These are phyloP conservation scores for Balaenoptera acutorostrata DNA, from an alignment of 2,113 vertebrate genomes.

Conservation along the genomic window DNA sequence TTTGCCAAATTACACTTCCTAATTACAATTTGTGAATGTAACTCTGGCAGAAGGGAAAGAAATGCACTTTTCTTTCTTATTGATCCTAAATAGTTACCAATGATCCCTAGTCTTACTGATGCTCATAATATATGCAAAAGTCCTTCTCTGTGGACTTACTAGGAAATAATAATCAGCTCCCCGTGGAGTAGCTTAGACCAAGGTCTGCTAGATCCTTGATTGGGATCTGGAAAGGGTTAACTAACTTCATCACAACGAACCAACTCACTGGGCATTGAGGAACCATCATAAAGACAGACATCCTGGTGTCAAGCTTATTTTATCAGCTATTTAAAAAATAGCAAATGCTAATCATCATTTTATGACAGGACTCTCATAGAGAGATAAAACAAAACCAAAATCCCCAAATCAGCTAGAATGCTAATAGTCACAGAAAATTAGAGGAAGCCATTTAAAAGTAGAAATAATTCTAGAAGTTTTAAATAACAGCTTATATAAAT, in stretches of 20 bases:
- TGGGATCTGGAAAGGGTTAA: background rate
- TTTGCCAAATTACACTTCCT: constrained; percentile 14
- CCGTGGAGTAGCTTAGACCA: background rate
- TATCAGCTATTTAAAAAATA: constrained; percentile 13
- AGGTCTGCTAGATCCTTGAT: background rate
- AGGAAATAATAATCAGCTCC: constrained; percentile 20
- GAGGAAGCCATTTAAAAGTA: background rate
- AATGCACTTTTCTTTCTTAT: background rate
- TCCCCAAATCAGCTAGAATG: background rate
- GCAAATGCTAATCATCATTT: background rate
- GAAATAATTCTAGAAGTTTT: background rate
- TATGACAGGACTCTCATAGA: background rate
- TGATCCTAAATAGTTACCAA: background rate
- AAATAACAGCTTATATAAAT: background rate
- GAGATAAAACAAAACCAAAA: background rate
- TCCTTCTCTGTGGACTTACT: background rate
- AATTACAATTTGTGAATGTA: constrained; percentile 14
- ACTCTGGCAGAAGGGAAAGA: background rate
- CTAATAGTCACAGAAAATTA: background rate
- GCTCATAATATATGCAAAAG: background rate
- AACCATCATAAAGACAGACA: background rate
- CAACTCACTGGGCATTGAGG: background rate
- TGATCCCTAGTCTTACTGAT: background rate
- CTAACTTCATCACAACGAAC: background rate
- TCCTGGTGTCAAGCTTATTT: background rate